phyloP scores from a whole-genome alignment of 1,140 invertebrate species.

The Antheraea mylitta region DNA sequence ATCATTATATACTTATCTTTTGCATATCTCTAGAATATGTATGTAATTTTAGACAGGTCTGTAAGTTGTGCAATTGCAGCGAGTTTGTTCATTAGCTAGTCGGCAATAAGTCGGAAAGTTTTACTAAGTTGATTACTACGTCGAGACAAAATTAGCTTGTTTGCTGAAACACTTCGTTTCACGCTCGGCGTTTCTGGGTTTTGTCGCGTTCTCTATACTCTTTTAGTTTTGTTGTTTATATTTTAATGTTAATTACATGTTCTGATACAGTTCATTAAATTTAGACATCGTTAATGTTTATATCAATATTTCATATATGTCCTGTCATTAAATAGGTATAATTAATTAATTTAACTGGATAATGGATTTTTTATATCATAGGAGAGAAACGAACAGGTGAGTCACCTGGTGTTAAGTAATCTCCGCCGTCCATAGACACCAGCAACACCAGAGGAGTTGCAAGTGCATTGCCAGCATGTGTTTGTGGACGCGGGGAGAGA shows the following conservation, averaged over 20 bases:
- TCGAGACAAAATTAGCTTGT: conserved; percentile 38
- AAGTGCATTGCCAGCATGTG: too few species aligned
- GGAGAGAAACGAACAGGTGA: too few species aligned
- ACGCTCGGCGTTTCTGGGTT: conserved; percentile 5
- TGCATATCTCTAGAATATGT: conserved; percentile 14
- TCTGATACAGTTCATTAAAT: not conserved
- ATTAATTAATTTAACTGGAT: too few species aligned
- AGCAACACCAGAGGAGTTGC: too few species aligned
- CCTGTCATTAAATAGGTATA: too few species aligned
- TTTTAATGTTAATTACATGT: not conserved
- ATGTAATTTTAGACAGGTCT: conserved; percentile 50
- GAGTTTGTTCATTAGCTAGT: conserved; percentile 60
- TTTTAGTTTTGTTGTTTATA: not conserved
- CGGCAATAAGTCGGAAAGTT: conserved; percentile 55
- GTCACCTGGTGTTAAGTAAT: too few species aligned
- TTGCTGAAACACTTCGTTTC: conserved; percentile 29
- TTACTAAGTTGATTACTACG: conserved; percentile 43
- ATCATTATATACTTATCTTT: not conserved
- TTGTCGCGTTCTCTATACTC: not conserved
- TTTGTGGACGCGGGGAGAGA: too few species aligned
- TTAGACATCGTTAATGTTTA: not conserved
- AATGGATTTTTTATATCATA: too few species aligned
- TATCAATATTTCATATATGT: not conserved
- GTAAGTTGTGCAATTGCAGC: conserved; percentile 42
- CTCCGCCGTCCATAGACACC: too few species aligned